These are phyloP conservation scores for Teleogryllus occipitalis DNA, from an alignment of 1,140 invertebrate species.

Conservation along the genomic window DNA sequence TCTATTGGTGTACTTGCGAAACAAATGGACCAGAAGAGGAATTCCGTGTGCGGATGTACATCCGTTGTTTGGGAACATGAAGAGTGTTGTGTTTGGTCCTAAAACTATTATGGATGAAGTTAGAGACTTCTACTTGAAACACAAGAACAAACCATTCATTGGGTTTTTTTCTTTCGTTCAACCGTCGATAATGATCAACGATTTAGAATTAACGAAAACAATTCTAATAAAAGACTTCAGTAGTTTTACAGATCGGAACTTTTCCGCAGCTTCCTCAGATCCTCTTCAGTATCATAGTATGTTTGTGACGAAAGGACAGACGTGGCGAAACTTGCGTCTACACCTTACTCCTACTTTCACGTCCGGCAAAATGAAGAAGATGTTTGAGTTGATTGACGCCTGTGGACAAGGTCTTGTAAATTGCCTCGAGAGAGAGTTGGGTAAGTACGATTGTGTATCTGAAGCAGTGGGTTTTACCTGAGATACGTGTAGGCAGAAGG, in stretches of 20 bases:
- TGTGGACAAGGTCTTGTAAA: conserved; percentile 17
- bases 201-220: conserved; percentile 40
- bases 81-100: background rate
- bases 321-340: conserved; percentile 40
- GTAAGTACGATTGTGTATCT: background rate
- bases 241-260: conserved; percentile 39
- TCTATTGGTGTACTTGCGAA: background rate
- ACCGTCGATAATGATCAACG: conserved; percentile 38
- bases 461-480: too few species aligned
- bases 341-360: conserved; percentile 42
- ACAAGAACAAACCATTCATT: background rate
- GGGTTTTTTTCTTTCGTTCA: conserved; percentile 41
- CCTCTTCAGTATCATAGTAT: conserved; percentile 10
- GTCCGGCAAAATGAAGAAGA: conserved; percentile 40
- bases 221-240: conserved; percentile 42
- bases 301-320: conserved; percentile 15
- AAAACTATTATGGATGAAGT: background rate
- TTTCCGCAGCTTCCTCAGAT: conserved; percentile 38
- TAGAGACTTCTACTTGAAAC: background rate
- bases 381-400: conserved; percentile 31
- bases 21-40: background rate
- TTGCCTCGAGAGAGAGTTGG: conserved; percentile 11
- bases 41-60: background rate
- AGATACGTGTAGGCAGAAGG: too few species aligned
- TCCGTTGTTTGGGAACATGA: background rate